Percentiles rank a stretch among this genome's conserved stretches.
phyloP scores from a whole-genome alignment of 2,113 vertebrate genomes.

The Pluvianellus socialis region DNA sequence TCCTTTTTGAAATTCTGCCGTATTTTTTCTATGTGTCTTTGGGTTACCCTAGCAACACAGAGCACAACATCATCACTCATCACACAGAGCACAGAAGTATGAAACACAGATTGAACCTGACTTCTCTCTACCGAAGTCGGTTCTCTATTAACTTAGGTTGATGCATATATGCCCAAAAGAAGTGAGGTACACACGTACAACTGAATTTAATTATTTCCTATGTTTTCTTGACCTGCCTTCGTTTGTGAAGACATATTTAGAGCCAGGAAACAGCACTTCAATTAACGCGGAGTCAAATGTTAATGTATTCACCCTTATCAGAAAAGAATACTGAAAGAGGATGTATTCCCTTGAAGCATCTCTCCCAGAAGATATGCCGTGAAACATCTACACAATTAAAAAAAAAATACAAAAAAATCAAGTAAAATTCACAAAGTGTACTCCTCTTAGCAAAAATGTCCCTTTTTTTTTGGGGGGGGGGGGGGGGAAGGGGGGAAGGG shows the following conservation, averaged over 20 bases:
- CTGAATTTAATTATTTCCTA: neutral
- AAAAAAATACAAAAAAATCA: neutral
- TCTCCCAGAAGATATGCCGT: neutral
- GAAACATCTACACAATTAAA: neutral
- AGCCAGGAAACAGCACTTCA: neutral
- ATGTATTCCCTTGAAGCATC: neutral
- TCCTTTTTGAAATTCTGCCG: neutral
- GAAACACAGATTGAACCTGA: neutral
- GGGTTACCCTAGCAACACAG: constrained; percentile 20
- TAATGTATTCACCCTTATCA: neutral
- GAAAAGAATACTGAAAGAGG: neutral
- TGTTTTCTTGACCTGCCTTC: neutral
- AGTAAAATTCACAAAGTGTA: neutral
- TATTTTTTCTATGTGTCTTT: neutral
- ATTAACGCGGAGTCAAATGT: neutral
- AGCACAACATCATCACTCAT: constrained; percentile 1
- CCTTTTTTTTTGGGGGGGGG: neutral
- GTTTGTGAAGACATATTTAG: neutral
- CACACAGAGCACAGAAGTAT: neutral
- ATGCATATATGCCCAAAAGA: neutral
- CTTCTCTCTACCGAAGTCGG: neutral
- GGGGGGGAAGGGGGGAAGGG: too few species aligned
- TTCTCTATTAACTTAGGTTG: neutral
- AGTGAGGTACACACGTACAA: neutral
- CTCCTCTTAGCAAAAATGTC: rapidly evolving